phyloP scores from a whole-genome alignment of 2,113 vertebrate genomes.

The Dryoscopus gambensis region DNA sequence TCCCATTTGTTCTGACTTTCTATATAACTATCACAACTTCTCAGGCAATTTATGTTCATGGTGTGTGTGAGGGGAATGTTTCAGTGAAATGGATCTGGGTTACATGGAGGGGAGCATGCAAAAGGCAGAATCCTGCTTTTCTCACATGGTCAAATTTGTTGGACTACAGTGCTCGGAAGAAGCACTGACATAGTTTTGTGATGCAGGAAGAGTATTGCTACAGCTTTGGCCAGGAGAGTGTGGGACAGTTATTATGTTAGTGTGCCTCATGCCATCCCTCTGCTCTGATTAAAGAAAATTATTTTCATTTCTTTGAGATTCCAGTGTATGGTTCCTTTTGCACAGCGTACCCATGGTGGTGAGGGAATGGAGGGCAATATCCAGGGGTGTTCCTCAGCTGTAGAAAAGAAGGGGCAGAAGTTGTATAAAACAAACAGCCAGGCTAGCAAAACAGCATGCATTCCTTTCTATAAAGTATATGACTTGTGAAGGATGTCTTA shows the following conservation, averaged over 20 bases:
- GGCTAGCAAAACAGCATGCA: slow-evolving; percentile 23
- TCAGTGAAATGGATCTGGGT: not conserved
- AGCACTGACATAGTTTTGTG: not conserved
- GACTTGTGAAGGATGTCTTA: slow-evolving; percentile 38
- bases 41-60: not conserved
- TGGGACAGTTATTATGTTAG: not conserved
- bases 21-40: not conserved
- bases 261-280: not conserved
- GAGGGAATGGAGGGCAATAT: not conserved
- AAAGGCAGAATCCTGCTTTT: not conserved
- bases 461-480: slow-evolving; percentile 47
- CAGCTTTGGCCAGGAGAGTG: not conserved
- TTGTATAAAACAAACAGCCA: not conserved
- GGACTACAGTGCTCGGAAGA: not conserved
- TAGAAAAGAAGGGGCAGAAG: not conserved
- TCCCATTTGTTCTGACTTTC: not conserved
- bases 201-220: not conserved
- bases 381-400: not conserved
- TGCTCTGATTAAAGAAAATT: slow-evolving; percentile 1
- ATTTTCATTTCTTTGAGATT: not conserved
- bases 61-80: not conserved
- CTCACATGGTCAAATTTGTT: not conserved
- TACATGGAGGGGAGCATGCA: not conserved
- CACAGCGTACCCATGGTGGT: not conserved
- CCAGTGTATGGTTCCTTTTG: not conserved